Percentiles rank a stretch among this genome's conserved stretches.
Conservation (phyloP, 2,113 vertebrate species). For the Columbina picui region DNA sequence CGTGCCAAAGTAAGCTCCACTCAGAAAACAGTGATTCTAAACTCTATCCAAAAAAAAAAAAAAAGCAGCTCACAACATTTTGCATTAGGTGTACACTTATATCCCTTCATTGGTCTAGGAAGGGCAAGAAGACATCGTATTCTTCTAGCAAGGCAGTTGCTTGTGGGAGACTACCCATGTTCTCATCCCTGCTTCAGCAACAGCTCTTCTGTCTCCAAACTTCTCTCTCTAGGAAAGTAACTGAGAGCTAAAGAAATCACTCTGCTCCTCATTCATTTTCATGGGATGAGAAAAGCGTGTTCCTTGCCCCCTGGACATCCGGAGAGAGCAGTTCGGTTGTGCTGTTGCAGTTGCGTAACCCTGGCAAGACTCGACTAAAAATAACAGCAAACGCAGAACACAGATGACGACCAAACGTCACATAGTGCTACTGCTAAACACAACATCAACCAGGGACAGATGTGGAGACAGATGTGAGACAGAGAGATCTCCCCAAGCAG, state of each 20-base stretch:
- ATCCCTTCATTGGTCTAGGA: background rate
- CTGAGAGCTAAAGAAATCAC: background rate
- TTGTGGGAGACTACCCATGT: accelerated
- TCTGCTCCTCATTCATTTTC: background rate
- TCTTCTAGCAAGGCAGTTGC: background rate
- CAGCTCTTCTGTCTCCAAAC: background rate
- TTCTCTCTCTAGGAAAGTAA: slow-evolving; percentile 33
- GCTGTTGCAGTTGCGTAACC: slow-evolving; percentile 32
- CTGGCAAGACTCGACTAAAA: slow-evolving; percentile 46
- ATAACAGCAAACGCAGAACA: slow-evolving; percentile 54
- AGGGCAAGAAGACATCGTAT: background rate
- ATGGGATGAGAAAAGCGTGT: slow-evolving; percentile 16
- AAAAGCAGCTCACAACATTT: background rate
- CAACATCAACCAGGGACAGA: background rate
- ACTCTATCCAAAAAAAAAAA: background rate
- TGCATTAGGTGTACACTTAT: background rate
- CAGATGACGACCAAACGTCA: slow-evolving; percentile 50
- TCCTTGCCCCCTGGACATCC: background rate
- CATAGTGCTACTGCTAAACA: background rate
- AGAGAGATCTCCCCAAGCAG: background rate
- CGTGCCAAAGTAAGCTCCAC: background rate
- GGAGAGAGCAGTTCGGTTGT: background rate
- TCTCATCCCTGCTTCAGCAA: background rate
- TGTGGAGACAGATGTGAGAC: background rate
- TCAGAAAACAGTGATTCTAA: background rate